Evolutionary conservation across 2,113 vertebrate genomes (phyloP), one percentile per base, ranked within the genome.

Genomic region (Pao palembangensis): DNA sequence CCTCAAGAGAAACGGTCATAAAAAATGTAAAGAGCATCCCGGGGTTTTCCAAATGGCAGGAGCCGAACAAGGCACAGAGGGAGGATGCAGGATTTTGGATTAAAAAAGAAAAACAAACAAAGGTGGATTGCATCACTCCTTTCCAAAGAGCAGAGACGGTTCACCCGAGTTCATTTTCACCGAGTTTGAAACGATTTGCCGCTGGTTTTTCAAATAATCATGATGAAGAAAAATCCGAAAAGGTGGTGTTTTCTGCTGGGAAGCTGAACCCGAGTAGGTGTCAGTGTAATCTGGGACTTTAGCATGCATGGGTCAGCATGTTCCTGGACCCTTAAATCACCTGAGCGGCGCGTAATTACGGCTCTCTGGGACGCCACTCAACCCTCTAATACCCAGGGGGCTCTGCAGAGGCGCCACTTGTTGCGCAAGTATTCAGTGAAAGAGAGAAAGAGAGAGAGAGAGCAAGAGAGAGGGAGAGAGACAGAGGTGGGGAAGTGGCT

Each of bases 371-470:
- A 86, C 79, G 74, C 79, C 81, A 67, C 83, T 80, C 83, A 88
- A 82, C 84, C 85, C 81, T 78, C 85, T 82, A 87, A 85, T 85
- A 80, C 87, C 85, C 85, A 83, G 75, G 85, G 88, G 84, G 80
- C 74, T 85, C 84, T 67, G 12, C 62, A 50, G 76, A 72, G 88
- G 88, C 88, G 89, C 89, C 88, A 88, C 77, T 86, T 85, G 82
- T 89, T 89, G 86, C 78, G 79, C 86, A 89, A 89, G 75, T 68
- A 50, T 85, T 80, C 73, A n/a, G 69, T 58, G 76, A 70, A 58
- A 58, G 61, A 49, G 43, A 55, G 70, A 55, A 62, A 48, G 8
- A 43, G 60, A n/a, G 51, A 1, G 25, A 16, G 5, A 48, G 80
- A 60, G 76, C n/a, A 70, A 55, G 56, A 60, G 51, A 38, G 57